These are phyloP conservation scores for Cheilosia vulpina DNA, from an alignment of 2,888 invertebrate species.

Conservation along the genomic window DNA sequence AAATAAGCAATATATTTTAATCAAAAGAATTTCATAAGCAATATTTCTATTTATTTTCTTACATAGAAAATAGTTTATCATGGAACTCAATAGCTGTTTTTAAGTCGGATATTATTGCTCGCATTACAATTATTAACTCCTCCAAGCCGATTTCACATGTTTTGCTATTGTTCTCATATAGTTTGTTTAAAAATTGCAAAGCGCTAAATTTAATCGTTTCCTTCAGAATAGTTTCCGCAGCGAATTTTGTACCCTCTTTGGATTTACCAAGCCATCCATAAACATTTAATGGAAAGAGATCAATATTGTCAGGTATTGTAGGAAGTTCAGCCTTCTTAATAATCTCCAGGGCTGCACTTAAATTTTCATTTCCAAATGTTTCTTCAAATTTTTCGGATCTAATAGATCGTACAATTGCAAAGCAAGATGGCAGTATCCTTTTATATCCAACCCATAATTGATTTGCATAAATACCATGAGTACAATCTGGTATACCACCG, in stretches of 20 bases:
- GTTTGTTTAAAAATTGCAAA: conserved; percentile 16
- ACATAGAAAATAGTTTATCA: conserved; percentile 24
- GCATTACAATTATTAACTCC: conserved; percentile 2
- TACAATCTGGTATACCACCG: background rate
- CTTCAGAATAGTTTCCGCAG: background rate
- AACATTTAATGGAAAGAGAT: conserved; percentile 12
- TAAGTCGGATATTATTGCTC: conserved; percentile 16
- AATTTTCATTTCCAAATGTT: conserved; percentile 15
- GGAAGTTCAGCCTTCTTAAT: conserved; percentile 17
- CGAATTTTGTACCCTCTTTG: background rate
- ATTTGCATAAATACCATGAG: background rate
- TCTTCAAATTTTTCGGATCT: conserved; percentile 24
- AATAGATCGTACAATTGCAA: conserved; percentile 20
- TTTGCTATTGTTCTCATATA: background rate
- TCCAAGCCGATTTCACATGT: background rate
- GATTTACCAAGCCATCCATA: conserved; percentile 22
- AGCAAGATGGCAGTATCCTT: conserved; percentile 34
- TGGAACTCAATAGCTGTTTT: conserved; percentile 12
- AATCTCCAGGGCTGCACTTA: conserved; percentile 19
- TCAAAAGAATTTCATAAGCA: background rate
- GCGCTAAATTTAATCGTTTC: conserved; percentile 11
- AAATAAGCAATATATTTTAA: background rate
- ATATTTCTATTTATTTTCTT: conserved; percentile 9
- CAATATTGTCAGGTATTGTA: background rate
- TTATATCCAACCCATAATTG: conserved; percentile 36